Conservation (phyloP, 2,888 invertebrate genomes). For the Dicyrtoma fusca region DNA sequence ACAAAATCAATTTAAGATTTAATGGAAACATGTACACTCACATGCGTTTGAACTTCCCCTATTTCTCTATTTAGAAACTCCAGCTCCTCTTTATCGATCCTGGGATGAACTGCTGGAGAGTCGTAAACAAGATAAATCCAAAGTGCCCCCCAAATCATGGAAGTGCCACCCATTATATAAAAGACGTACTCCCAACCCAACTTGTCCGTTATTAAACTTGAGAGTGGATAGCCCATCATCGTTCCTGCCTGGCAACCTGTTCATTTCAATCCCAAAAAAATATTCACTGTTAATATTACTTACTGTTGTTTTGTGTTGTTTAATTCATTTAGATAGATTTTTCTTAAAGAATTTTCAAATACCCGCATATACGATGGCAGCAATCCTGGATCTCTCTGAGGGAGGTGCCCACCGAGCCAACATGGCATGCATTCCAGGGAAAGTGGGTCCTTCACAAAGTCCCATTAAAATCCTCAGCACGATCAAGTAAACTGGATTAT, state of each 20-base stretch:
- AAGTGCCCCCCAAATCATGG: slow-evolving; percentile 59
- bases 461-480: slow-evolving; percentile 36
- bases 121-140: slow-evolving; percentile 52
- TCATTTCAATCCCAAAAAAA: neutral
- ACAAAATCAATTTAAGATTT: neutral
- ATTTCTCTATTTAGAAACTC: slow-evolving; percentile 8
- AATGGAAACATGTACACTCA: slow-evolving; percentile 1
- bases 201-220: slow-evolving; percentile 58
- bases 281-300: neutral
- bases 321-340: no score
- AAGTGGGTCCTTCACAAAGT: slow-evolving; percentile 41
- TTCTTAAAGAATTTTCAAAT: no score
- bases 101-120: slow-evolving; percentile 41
- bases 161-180: slow-evolving; percentile 56
- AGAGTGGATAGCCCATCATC: slow-evolving; percentile 60
- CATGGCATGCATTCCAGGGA: slow-evolving; percentile 43
- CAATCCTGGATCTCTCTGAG: slow-evolving; percentile 37
- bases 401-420: slow-evolving; percentile 42
- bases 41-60: slow-evolving; percentile 17
- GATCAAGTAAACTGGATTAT: slow-evolving; percentile 38
- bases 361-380: slow-evolving; percentile 42
- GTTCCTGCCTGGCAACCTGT: slow-evolving; percentile 63
- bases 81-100: slow-evolving; percentile 37
- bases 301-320: no score
- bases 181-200: slow-evolving; percentile 62